Conservation (phyloP, 2,888 invertebrate genomes). For the Conops quadrifasciatus region DNA sequence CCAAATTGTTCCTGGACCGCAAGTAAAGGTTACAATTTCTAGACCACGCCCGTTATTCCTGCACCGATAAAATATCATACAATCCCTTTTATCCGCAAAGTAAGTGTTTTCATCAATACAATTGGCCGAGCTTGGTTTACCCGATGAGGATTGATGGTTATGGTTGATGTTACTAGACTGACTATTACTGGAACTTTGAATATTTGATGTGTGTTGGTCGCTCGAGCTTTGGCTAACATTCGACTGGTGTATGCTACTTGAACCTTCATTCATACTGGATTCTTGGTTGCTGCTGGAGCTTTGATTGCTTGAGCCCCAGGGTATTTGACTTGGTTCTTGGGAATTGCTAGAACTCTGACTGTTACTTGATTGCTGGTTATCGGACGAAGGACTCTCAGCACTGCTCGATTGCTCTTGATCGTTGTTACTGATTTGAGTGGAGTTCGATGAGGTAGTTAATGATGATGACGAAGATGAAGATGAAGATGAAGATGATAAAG, state of each 20-base stretch:
- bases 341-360: constrained; percentile 32
- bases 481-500: constrained; percentile 38
- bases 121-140: constrained; percentile 43
- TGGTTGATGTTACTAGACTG: constrained; percentile 36
- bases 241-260: constrained; percentile 26
- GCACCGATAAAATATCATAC: constrained; percentile 71
- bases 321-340: constrained; percentile 1
- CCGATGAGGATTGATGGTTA: constrained; percentile 20
- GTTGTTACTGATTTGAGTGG: constrained; percentile 19
- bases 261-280: constrained; percentile 32
- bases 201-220: constrained; percentile 34
- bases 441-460: constrained; percentile 30
- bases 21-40: constrained; percentile 67
- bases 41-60: constrained; percentile 65
- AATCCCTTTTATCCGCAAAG: constrained; percentile 66
- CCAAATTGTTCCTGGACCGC: constrained; percentile 70
- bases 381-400: constrained; percentile 40
- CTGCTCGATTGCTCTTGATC: constrained; percentile 43
- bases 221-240: constrained; percentile 32
- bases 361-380: constrained; percentile 29
- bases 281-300: constrained; percentile 16
- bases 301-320: constrained; percentile 24
- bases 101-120: constrained; percentile 64
- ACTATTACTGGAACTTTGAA: constrained; percentile 38
- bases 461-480: constrained; percentile 38